A percentile compares a stretch with the other conserved stretches of the same genome.
Conservation (phyloP, 2,797 vertebrate species). For the Psittacula derbiana region DNA sequence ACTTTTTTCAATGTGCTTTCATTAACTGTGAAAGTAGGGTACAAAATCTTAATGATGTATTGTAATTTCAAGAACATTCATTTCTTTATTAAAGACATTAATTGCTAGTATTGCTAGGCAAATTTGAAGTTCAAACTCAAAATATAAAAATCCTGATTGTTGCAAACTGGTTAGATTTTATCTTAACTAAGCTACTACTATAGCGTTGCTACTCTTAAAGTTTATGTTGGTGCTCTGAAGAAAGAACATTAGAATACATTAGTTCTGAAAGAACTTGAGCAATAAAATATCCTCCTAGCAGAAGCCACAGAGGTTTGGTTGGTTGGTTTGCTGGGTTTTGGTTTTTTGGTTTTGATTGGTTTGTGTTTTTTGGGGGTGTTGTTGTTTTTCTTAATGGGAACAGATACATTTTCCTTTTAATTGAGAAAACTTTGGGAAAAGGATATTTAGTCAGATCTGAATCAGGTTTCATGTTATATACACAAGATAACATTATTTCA, state of each 20-base stretch:
- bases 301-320: not conserved
- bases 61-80: not conserved
- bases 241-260: not conserved
- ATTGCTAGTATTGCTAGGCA: not conserved
- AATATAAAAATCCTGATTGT: not conserved
- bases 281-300: not conserved
- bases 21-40: not conserved
- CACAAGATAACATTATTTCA: not conserved
- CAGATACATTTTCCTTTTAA: not conserved
- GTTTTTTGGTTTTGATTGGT: not conserved
- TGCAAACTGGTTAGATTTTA: not conserved
- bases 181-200: not conserved
- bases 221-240: not conserved
- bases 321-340: not conserved
- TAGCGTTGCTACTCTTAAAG: not conserved
- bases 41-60: not conserved
- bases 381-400: not conserved
- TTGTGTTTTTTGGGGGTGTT: not conserved
- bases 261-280: not conserved
- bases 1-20: not conserved
- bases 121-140: not conserved
- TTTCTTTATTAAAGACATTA: not conserved
- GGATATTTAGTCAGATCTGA: not conserved
- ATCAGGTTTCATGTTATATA: not conserved
- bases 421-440: not conserved